phyloP scores from a whole-genome alignment of 2,797 vertebrate species.

The Smutsia gigantea region DNA sequence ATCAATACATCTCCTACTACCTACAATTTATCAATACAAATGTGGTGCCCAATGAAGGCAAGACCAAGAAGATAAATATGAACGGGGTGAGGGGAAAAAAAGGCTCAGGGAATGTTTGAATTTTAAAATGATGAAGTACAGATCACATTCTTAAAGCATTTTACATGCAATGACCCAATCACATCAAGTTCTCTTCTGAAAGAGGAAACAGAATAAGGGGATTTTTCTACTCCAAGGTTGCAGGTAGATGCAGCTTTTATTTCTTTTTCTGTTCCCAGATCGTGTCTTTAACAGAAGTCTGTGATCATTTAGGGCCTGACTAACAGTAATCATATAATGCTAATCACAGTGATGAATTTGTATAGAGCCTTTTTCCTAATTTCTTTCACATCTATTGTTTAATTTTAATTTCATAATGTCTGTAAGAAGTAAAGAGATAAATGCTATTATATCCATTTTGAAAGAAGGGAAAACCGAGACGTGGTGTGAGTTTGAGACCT shows the following conservation, averaged over 20 bases:
- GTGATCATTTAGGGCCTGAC: not conserved
- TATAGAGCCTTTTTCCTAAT: not conserved
- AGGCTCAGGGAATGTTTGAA: conserved; percentile 88
- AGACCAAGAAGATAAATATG: conserved; percentile 89
- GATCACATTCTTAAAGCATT: conserved; percentile 84
- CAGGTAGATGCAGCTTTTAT: conserved; percentile 48
- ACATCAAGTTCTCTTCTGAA: conserved; percentile 82
- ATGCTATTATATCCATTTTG: not conserved
- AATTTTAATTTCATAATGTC: not conserved
- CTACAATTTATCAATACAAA: conserved; percentile 91
- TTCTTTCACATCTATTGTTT: not conserved
- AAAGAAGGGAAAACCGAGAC: conserved; percentile 25
- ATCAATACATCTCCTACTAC: conserved; percentile 90
- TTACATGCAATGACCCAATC: conserved; percentile 87
- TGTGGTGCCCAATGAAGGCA: conserved; percentile 87
- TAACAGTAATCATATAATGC: not conserved
- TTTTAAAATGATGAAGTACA: conserved; percentile 88
- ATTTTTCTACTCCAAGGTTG: conserved; percentile 81
- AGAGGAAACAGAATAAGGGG: conserved; percentile 74
- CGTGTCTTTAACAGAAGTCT: not conserved
- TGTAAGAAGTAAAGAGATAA: not conserved
- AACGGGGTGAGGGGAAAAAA: conserved; percentile 84
- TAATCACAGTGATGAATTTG: not conserved
- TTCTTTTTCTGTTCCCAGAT: conserved; percentile 20
- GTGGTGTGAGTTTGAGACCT: not conserved